phyloP scores from a whole-genome alignment of 2,888 invertebrate species.

The Lithophane socia region DNA sequence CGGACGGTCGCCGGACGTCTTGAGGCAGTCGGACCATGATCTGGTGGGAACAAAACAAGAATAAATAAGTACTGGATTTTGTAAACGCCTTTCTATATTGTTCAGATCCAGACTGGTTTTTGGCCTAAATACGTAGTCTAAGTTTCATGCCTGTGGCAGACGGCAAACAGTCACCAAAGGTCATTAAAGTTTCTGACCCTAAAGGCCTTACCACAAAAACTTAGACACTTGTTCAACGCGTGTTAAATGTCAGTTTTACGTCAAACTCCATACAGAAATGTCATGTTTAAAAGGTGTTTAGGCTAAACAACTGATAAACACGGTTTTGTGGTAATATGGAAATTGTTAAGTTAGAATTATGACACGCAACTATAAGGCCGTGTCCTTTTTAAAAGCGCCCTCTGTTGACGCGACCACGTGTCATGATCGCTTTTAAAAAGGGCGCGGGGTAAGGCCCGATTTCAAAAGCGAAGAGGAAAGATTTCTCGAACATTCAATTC shows the following conservation, averaged over 20 bases:
- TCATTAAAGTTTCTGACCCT: background rate
- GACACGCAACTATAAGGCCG: background rate
- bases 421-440: too few relatives aligned
- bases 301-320: too few relatives aligned
- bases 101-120: background rate
- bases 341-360: background rate
- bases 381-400: too few relatives aligned
- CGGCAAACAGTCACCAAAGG: background rate
- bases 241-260: too few relatives aligned
- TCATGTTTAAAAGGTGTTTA: too few relatives aligned
- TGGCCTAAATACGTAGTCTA: background rate
- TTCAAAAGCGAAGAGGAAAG: background rate
- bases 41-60: constrained; percentile 75
- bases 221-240: too few relatives aligned
- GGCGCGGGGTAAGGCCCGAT: background rate
- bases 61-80: background rate
- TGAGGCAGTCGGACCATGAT: constrained; percentile 95
- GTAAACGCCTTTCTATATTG: background rate
- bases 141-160: background rate
- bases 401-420: too few relatives aligned
- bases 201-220: background rate
- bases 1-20: constrained; percentile 94
- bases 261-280: too few relatives aligned
- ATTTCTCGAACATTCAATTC: background rate
- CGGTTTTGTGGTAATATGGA: too few relatives aligned